Evolutionary conservation across 2,113 vertebrate species (phyloP), one percentile per base, ranked within the genome.

Genomic region (Cygnus buccinator): DNA sequence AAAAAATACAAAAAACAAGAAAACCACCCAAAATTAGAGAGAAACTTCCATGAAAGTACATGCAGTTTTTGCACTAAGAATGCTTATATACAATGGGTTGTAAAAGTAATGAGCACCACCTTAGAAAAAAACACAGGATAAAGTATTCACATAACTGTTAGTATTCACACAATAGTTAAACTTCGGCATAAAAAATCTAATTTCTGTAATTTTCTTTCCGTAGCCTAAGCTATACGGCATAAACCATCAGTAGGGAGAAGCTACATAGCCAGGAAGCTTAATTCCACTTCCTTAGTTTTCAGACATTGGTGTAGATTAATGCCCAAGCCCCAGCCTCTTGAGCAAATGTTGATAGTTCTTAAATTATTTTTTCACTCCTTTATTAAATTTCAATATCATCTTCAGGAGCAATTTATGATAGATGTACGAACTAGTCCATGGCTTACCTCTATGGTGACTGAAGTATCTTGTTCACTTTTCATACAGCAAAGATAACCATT

Each of bases 161-260:
- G 82, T 83, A 31, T 46, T 83, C 80, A 88, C 41, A 72, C 28
- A 74, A 94, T 95, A 96, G 76, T 89, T 79, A 71, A 29, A 70
- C 9, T n/a, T 55, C 74, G 55, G 50, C 37, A 84, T 61, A 65
- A 93, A 75, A 19, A 61, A 28, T 37, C 11, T 84, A 87, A 76
- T 57, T 59, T 0, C 8, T 28, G 2, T 59, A 8, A 74, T 81
- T 90, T 89, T 84, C 10, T 58, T 92, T 52, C 70, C 58, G 37
- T 1, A 1, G 10, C 35, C 26, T 37, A 84, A 81, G 23, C 10
- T 84, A n/a, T 21, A 81, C 5, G 68, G 28, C 25, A 87, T 8
- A 82, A 82, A 93, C 39, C 43, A 82, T 29, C 17, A 39, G 26
- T 43, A 39, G 8, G 35, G 10, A 1, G 1, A 84, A 84, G 10